Percentiles rank a stretch among this genome's conserved stretches.
phyloP scores from a whole-genome alignment of 2,113 vertebrate species.

The Scomber japonicus region DNA sequence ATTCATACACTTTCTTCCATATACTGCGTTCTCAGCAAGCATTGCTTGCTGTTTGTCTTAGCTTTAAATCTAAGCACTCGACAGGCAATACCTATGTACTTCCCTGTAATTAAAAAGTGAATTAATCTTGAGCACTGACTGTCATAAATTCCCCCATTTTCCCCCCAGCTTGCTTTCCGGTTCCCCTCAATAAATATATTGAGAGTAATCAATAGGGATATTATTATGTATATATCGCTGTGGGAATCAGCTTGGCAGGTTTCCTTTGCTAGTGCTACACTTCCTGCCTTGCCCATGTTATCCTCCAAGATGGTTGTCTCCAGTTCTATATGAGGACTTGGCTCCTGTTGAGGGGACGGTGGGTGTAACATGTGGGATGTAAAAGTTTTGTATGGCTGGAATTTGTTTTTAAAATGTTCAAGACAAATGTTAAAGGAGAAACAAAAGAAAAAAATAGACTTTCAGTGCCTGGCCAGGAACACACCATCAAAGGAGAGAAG shows the following conservation, averaged over 20 bases:
- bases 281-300: conserved; percentile 32
- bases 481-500: background rate
- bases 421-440: conserved; percentile 19
- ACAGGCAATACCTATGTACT: conserved; percentile 74
- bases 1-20: conserved; percentile 61
- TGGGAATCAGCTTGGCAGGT: conserved; percentile 57
- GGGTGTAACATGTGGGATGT: conserved; percentile 14
- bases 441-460: conserved; percentile 1
- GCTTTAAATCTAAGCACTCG: conserved; percentile 71
- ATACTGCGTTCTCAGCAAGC: conserved; percentile 75
- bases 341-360: conserved; percentile 26
- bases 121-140: conserved; percentile 69
- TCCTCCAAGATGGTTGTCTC: conserved; percentile 48
- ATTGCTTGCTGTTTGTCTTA: conserved; percentile 54
- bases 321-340: conserved; percentile 51
- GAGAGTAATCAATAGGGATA: conserved; percentile 63
- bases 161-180: conserved; percentile 33
- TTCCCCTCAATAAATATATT: conserved; percentile 62
- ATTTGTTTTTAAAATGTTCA: conserved; percentile 14
- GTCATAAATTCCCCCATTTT: conserved; percentile 70
- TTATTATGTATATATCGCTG: conserved; percentile 65
- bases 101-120: conserved; percentile 79
- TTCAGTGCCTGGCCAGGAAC: conserved; percentile 3
- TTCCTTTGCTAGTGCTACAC: conserved; percentile 58
- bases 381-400: conserved; percentile 24